Evolutionary conservation across 2,797 vertebrate genomes (phyloP).

Genomic region (Harpagifer antarcticus): DNA sequence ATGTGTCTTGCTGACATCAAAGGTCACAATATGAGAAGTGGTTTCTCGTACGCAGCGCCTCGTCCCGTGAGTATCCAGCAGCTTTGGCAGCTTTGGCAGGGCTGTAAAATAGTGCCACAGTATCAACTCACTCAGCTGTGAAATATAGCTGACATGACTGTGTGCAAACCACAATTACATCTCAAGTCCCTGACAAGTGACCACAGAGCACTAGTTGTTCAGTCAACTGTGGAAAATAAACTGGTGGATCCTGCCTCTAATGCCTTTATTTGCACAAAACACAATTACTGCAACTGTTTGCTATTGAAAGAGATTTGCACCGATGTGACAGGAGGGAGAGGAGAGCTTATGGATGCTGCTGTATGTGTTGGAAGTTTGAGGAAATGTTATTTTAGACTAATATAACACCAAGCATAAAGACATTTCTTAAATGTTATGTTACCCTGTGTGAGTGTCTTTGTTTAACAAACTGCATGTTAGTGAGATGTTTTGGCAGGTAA

Average conservation of each 20-base stretch:
- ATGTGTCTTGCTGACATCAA: conserved; percentile 21
- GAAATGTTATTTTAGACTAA: conserved; percentile 18
- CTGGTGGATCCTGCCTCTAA: conserved; percentile 61
- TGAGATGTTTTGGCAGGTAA: conserved; percentile 7
- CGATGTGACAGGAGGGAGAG: conserved; percentile 51
- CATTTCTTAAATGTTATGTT: neutral
- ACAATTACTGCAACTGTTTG: conserved; percentile 52
- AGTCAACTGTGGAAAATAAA: conserved; percentile 68
- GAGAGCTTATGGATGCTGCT: conserved; percentile 46
- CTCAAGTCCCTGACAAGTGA: conserved; percentile 67
- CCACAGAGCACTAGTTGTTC: conserved; percentile 68
- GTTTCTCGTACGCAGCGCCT: neutral
- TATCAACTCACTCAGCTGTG: conserved; percentile 71
- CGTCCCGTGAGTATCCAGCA: conserved; percentile 5
- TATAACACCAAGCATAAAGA: conserved; percentile 8
- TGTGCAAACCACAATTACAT: conserved; percentile 70
- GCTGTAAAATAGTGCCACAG: conserved; percentile 33
- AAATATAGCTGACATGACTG: conserved; percentile 70
- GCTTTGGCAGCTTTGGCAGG: conserved; percentile 17
- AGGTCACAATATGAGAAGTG: conserved; percentile 30
- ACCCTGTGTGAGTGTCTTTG: neutral
- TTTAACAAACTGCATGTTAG: neutral
- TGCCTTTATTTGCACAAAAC: conserved; percentile 63
- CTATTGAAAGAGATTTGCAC: conserved; percentile 55
- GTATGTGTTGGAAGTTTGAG: neutral